Percentiles rank a stretch among this genome's conserved stretches.
These are phyloP conservation scores for Glyphotaelius pellucidus DNA, from an alignment of 2,888 invertebrate species.

Conservation along the genomic window DNA sequence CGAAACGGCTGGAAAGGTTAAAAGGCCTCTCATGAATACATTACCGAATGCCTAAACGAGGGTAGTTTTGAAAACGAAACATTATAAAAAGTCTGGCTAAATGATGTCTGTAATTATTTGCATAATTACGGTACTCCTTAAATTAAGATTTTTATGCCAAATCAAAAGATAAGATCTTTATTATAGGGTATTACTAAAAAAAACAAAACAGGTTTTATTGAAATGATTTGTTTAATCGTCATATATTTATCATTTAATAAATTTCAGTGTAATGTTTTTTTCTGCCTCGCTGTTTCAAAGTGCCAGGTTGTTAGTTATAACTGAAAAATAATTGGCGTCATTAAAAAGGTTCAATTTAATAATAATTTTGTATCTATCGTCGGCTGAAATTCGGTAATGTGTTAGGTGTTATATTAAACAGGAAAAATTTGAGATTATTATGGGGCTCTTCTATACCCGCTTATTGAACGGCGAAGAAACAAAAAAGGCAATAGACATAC, in stretches of 20 bases:
- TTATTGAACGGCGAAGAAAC: too few species aligned
- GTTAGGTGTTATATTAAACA: too few species aligned
- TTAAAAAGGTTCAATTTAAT: neutral
- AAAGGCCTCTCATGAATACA: conserved; percentile 42
- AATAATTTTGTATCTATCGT: neutral
- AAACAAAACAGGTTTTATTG: neutral
- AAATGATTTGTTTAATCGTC: neutral
- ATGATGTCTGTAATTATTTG: neutral
- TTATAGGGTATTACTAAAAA: neutral
- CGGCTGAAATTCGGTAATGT: too few species aligned
- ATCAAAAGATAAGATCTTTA: neutral
- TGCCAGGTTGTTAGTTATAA: too few species aligned
- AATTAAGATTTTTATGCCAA: neutral
- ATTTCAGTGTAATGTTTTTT: too few species aligned
- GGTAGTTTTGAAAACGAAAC: conserved; percentile 20
- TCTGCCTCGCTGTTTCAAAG: too few species aligned
- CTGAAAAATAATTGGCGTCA: too few species aligned
- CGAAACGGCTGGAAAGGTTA: conserved; percentile 40
- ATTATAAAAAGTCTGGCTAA: neutral
- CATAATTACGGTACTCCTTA: neutral
- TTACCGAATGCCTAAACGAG: conserved; percentile 41
- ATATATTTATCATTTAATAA: too few species aligned
- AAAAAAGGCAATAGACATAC: too few species aligned
- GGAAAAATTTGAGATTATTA: too few species aligned
- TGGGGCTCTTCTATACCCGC: too few species aligned